Conservation (phyloP, 2,888 invertebrate species). For the Psylliodes chrysocephalus region DNA sequence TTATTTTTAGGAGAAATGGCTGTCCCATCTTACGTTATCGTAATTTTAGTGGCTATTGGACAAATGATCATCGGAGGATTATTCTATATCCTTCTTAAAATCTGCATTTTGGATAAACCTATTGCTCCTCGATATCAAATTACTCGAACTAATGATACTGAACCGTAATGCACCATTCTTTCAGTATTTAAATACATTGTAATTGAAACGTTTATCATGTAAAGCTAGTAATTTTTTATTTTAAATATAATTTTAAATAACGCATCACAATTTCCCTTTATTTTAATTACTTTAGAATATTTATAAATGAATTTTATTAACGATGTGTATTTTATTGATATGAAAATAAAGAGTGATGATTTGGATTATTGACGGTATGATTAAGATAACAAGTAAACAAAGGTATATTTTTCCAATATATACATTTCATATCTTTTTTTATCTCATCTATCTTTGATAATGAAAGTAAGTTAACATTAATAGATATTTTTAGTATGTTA, state of each 20-base stretch:
- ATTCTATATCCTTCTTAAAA: constrained; percentile 75
- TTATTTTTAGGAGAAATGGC: constrained; percentile 71
- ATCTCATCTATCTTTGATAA: constrained; percentile 34
- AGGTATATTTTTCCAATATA: constrained; percentile 30
- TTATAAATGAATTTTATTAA: no score
- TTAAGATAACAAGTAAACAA: constrained; percentile 26
- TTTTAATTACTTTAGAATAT: no score
- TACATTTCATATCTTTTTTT: constrained; percentile 31
- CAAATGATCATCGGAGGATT: constrained; percentile 76
- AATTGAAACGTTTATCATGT: no score
- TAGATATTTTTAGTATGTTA: background rate
- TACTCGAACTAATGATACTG: constrained; percentile 38
- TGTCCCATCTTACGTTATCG: constrained; percentile 82
- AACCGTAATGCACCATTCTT: no score
- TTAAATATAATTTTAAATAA: no score
- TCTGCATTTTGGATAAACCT: constrained; percentile 72
- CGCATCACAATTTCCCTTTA: no score
- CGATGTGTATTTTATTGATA: no score
- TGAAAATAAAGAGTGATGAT: no score
- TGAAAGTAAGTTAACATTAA: constrained; percentile 14
- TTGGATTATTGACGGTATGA: no score
- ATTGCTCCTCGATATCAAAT: constrained; percentile 61
- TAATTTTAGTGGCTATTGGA: constrained; percentile 74
- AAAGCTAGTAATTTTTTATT: no score
- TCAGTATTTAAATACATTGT: no score